phyloP scores from a whole-genome alignment of 1,140 invertebrate species.

The Heliconius congener region DNA sequence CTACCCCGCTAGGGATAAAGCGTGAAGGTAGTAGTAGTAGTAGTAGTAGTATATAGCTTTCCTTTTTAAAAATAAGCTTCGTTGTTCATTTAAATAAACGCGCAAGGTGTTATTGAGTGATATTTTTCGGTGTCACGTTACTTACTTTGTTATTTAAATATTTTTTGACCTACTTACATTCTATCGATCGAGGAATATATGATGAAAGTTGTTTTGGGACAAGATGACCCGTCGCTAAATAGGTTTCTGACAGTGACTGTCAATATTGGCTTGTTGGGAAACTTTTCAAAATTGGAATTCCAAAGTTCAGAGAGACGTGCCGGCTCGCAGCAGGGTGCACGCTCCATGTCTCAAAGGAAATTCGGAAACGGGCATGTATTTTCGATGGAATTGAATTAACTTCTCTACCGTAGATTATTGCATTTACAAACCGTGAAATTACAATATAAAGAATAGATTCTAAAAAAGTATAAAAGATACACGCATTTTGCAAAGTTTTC shows the following conservation, averaged over 20 bases:
- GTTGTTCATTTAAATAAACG: not conserved
- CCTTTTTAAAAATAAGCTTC: not conserved
- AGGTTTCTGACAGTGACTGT: constrained; percentile 71
- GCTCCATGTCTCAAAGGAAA: constrained; percentile 76
- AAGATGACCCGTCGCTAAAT: constrained; percentile 55
- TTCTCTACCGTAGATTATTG: constrained; percentile 54
- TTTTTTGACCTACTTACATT: constrained; percentile 4
- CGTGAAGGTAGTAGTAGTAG: no score
- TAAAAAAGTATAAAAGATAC: constrained; percentile 2
- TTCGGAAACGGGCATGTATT: constrained; percentile 73
- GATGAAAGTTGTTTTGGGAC: constrained; percentile 31
- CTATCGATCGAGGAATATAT: constrained; percentile 7
- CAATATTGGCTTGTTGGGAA: constrained; percentile 76
- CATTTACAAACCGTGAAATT: constrained; percentile 54
- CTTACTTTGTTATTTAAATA: constrained; percentile 13
- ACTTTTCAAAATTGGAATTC: constrained; percentile 81
- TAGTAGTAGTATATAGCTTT: no score
- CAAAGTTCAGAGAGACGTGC: constrained; percentile 74
- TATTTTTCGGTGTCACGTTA: not conserved
- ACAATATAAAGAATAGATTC: constrained; percentile 39
- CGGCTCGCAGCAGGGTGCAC: constrained; percentile 64
- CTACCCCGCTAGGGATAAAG: no score
- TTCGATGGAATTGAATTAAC: constrained; percentile 72
- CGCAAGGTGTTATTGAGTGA: not conserved
- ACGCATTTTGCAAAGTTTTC: not conserved